These are phyloP conservation scores for Otolemur garnettii DNA, from an alignment of 2,113 vertebrate genomes.

Conservation along the genomic window DNA sequence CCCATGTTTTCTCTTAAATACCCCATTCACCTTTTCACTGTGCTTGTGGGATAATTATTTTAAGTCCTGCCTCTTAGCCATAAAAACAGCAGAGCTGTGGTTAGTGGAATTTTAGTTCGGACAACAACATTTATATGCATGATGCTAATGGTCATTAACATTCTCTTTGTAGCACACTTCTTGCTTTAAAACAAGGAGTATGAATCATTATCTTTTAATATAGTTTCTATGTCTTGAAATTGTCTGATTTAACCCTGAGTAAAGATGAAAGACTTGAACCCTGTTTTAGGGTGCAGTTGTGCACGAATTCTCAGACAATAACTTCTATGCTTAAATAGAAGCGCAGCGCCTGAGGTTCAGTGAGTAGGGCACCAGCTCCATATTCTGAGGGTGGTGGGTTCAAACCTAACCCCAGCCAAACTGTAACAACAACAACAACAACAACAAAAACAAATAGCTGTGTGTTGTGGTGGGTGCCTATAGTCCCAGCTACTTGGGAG, in stretches of 20 bases:
- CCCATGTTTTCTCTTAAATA: constrained; percentile 62
- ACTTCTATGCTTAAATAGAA: not conserved
- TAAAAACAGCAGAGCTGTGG: constrained; percentile 52
- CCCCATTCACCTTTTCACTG: constrained; percentile 47
- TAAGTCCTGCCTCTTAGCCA: not conserved
- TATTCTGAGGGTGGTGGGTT: too few relatives aligned
- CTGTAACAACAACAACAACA: too few relatives aligned
- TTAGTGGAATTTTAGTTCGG: constrained; percentile 68
- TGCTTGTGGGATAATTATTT: constrained; percentile 60
- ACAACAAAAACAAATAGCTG: too few relatives aligned
- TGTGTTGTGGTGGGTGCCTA: too few relatives aligned
- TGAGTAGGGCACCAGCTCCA: too few relatives aligned
- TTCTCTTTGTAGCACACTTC: not conserved
- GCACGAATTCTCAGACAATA: not conserved
- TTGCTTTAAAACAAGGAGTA: constrained; percentile 34
- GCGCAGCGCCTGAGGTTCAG: too few relatives aligned
- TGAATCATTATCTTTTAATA: constrained; percentile 31
- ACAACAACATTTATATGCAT: constrained; percentile 70
- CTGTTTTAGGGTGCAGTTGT: not conserved
- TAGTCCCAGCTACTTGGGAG: too few relatives aligned
- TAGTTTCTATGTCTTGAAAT: not conserved
- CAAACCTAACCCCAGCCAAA: too few relatives aligned
- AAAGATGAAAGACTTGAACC: not conserved
- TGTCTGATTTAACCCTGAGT: not conserved
- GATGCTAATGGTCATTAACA: constrained; percentile 65